A percentile compares a stretch with the other conserved stretches of the same genome.
phyloP scores from a whole-genome alignment of 2,113 vertebrate genomes.

The Chlamydotis undulata region DNA sequence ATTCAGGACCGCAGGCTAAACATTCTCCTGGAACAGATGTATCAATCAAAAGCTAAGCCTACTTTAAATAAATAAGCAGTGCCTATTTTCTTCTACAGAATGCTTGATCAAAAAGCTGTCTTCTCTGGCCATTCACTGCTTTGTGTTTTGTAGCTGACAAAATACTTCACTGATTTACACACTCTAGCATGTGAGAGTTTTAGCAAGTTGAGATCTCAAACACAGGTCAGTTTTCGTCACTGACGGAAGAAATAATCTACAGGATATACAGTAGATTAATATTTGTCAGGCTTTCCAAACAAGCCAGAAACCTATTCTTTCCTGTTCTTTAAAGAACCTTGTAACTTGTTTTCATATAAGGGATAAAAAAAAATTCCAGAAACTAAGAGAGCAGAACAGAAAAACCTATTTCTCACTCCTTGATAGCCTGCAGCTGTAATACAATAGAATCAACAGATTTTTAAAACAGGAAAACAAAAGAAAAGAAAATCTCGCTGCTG shows the following conservation, averaged over 20 bases:
- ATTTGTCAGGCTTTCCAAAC: constrained; percentile 26
- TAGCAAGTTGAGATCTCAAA: not conserved
- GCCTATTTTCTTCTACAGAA: constrained; percentile 16
- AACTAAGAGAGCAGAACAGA: constrained; percentile 15
- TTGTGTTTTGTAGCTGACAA: not conserved
- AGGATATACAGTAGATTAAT: not conserved
- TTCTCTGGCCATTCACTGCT: not conserved
- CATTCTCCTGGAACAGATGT: not conserved
- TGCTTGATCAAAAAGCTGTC: not conserved
- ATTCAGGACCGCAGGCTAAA: constrained; percentile 18
- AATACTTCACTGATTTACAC: not conserved
- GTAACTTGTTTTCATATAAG: constrained; percentile 2
- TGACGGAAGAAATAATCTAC: constrained; percentile 13
- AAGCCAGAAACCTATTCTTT: not conserved
- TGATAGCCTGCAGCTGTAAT: constrained; percentile 24
- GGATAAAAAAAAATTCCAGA: not conserved
- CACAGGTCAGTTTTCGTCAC: constrained; percentile 13
- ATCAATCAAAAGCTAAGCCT: constrained; percentile 47
- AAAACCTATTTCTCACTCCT: constrained; percentile 44
- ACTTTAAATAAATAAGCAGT: constrained; percentile 35
- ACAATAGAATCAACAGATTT: not conserved
- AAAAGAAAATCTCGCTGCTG: not conserved
- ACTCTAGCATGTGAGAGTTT: not conserved
- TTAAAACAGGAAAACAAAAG: not conserved
- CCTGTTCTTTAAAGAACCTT: not conserved